Conservation (phyloP, 2,797 vertebrate genomes). For the Karalla daura region DNA sequence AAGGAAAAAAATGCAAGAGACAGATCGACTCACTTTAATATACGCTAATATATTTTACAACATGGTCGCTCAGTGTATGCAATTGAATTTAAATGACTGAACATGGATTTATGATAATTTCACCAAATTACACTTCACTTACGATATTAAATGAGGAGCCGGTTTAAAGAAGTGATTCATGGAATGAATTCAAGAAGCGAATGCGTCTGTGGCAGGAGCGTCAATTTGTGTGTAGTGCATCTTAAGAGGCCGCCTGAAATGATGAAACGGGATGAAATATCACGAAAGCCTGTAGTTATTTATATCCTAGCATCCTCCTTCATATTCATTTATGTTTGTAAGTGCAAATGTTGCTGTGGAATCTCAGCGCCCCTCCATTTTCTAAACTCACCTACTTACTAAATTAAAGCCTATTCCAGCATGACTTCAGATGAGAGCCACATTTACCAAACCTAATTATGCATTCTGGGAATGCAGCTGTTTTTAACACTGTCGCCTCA, state of each 20-base stretch:
- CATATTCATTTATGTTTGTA: background rate
- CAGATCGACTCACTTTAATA: too few relatives aligned
- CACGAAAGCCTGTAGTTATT: background rate
- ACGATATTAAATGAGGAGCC: too few relatives aligned
- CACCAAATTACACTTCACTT: too few relatives aligned
- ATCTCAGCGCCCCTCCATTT: background rate
- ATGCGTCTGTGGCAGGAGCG: background rate
- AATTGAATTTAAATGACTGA: too few relatives aligned
- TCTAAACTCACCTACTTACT: background rate
- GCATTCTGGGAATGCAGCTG: background rate
- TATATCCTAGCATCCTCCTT: background rate
- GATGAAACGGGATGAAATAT: conserved; percentile 6
- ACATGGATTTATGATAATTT: too few relatives aligned
- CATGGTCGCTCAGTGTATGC: too few relatives aligned
- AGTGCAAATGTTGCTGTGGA: background rate
- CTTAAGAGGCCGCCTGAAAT: background rate
- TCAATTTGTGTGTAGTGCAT: background rate
- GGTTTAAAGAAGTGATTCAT: too few relatives aligned
- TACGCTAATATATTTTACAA: background rate
- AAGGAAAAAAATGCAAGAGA: too few relatives aligned
- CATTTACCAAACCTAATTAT: background rate
- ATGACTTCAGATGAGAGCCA: background rate
- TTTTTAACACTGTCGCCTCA: background rate
- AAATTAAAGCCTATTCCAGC: background rate
- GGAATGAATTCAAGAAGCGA: background rate